Percentiles rank a stretch among this genome's conserved stretches.
Conservation (phyloP, 2,888 invertebrate species). For the Teinopalpus imperialis region DNA sequence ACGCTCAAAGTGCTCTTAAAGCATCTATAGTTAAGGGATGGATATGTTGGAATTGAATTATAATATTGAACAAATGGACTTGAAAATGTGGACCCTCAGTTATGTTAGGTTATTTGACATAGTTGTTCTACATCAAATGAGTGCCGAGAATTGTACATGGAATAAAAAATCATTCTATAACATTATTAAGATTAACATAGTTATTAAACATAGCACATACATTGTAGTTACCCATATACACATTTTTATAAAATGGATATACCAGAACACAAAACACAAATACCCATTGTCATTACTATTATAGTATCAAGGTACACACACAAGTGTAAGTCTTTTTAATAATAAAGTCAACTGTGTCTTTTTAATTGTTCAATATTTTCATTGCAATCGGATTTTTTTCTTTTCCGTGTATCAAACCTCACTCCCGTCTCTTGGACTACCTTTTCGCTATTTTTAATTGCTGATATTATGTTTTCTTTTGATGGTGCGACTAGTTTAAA, state of each 20-base stretch:
- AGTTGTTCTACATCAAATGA: slow-evolving; percentile 14
- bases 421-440: slow-evolving; percentile 71
- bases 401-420: slow-evolving; percentile 66
- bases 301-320: slow-evolving; percentile 1
- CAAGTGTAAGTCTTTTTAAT: background rate
- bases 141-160: slow-evolving; percentile 16
- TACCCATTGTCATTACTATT: slow-evolving; percentile 12
- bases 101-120: slow-evolving; percentile 13
- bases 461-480: slow-evolving; percentile 71
- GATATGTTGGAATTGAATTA: slow-evolving; percentile 6
- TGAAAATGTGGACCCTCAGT: slow-evolving; percentile 20
- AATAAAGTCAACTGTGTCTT: slow-evolving; percentile 46
- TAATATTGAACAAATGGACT: slow-evolving; percentile 9
- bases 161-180: slow-evolving; percentile 5
- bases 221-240: slow-evolving; percentile 4
- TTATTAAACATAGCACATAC: slow-evolving; percentile 7
- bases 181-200: slow-evolving; percentile 4
- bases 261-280: slow-evolving; percentile 11
- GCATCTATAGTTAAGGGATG: slow-evolving; percentile 4
- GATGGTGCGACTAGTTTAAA: slow-evolving; percentile 69
- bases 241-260: slow-evolving; percentile 14
- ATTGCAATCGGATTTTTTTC: slow-evolving; percentile 58
- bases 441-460: slow-evolving; percentile 72
- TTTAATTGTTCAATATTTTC: slow-evolving; percentile 55
- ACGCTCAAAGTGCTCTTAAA: slow-evolving; percentile 7